Percentiles rank a stretch among this genome's conserved stretches.
These are phyloP conservation scores for Zosterops japonicus DNA, from an alignment of 2,113 vertebrate genomes.

Conservation along the genomic window DNA sequence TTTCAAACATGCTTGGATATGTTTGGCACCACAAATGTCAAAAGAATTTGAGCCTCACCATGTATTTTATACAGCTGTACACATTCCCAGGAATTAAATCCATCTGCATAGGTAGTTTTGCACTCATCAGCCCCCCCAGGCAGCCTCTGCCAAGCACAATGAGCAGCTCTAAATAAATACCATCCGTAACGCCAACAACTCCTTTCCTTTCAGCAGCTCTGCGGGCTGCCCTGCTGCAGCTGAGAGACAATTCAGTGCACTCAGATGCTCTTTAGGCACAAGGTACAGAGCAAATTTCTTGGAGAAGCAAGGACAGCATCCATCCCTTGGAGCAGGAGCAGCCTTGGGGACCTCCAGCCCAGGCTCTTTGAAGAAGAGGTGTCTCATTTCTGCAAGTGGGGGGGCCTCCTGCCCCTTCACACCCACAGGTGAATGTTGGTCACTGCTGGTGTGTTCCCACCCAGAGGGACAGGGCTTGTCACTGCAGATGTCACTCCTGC, in stretches of 20 bases:
- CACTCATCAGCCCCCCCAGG: background rate
- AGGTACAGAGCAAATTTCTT: background rate
- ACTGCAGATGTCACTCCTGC: background rate
- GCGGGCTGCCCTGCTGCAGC: background rate
- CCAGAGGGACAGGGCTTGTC: background rate
- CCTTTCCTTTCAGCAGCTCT: background rate
- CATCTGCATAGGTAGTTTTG: background rate
- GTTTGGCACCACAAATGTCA: background rate
- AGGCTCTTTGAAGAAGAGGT: background rate
- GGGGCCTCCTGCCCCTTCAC: background rate
- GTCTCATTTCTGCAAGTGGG: background rate
- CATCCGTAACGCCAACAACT: background rate
- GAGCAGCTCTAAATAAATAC: background rate
- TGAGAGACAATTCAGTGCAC: background rate
- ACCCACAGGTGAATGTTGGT: rapidly evolving
- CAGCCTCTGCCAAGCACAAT: background rate
- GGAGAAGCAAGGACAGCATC: background rate
- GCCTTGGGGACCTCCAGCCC: rapidly evolving
- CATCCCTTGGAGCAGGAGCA: background rate
- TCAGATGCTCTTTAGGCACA: background rate
- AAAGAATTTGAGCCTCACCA: background rate
- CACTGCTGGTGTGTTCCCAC: background rate
- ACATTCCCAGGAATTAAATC: background rate
- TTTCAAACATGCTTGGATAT: background rate
- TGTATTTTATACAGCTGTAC: background rate